Base-by-base conservation (phyloP, 2,888 invertebrate genomes). In the Beris chalybata region DNA sequence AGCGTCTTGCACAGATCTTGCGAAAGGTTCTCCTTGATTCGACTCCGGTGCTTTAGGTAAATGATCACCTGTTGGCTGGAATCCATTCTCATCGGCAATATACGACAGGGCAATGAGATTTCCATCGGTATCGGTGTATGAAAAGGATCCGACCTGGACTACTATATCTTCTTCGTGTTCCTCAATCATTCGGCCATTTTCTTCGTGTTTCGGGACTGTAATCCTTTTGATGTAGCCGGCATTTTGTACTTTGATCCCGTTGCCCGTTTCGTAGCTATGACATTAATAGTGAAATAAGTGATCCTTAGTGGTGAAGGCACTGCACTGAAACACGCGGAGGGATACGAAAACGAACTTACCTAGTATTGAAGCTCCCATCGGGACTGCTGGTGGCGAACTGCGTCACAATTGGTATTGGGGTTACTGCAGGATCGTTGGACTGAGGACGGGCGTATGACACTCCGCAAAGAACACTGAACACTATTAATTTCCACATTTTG, bases 191-290 rank as follows among this genome's bases (percentile, higher is more conserved):
- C 79, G 78, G 3, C 80, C 82, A 4, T 80, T 79, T 43, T 78
- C 79, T 59, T 81, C 79, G n/a, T 79, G 74, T 44, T 73, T 75
- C 57, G 79, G 74, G 71, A 81, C 80, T 7, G 85, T 82, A 47
- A 86, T 77, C 68, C 85, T 83, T 79, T 90, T 91, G 72, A 89
- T 82, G 75, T 85, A 89, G 30, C 90, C 89, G 50, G 83, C 83
- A 78, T 90, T 89, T 80, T 90, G 88, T 0, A 90, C 87, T 73
- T 87, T 86, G 67, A 91, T 91, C 67, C 91, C 91, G 76, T 91
- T 90, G 4, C 87, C 90, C 22, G 91, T 89, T 82, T 91, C 91
- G 72, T 88, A 91, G 77, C 91, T 91, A 73, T 38, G 58, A 52
- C 22, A 22, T 22, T 22, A 22, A 22, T 22, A 22, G 1, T 22